Evolutionary conservation across 1,140 invertebrate genomes (phyloP), one percentile per base, ranked within the genome.

Genomic region (Littorina saxatilis): DNA sequence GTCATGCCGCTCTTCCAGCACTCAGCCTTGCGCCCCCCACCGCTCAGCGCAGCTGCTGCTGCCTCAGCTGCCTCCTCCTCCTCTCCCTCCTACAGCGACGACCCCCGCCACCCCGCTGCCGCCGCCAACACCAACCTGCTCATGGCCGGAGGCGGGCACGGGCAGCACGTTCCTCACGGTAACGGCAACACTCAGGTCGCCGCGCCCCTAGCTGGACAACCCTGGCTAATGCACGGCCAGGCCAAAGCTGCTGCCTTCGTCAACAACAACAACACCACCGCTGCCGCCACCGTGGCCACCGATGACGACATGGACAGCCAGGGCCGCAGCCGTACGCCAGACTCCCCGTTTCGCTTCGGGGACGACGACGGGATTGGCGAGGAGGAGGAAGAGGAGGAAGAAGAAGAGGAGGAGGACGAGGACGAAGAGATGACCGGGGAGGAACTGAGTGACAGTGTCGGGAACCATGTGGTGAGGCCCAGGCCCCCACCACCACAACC

Each of bases 361-460:
- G 77, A 66, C 76, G 47, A 77, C 73, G 76, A 86, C 58, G 79
- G 82, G 20, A 86, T 87, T n/a, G 89, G 87, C 11, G 82, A 84
- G 17, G 83, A 82, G 5, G 82, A 83, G 70, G 80, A 81, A 4
- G 79, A 72, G 37, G 80, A 76, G 13, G 80, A 81, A 11, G 68
- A 78, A 39, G 84, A 82, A 0, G 58, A 63, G 2, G 72, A 80
- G 7, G 82, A 80, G n/a, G 74, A 39, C 0, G 27, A 43, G 2
- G 79, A 70, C 37, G 79, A 73, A 0, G 43, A n/a, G 52, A 55
- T 61, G 20, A 47, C 61, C 55, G 47, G 55, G 27, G 77, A 47
- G 2, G 88, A 90, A 1, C 78, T 90, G 70, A 88, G 89, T 84
- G 89, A 90, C 83, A 88, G 88, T 68, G 72, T 88, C 13, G 86